Evolutionary conservation across 2,888 invertebrate genomes (phyloP).

Genomic region (Vesta saturnalis): DNA sequence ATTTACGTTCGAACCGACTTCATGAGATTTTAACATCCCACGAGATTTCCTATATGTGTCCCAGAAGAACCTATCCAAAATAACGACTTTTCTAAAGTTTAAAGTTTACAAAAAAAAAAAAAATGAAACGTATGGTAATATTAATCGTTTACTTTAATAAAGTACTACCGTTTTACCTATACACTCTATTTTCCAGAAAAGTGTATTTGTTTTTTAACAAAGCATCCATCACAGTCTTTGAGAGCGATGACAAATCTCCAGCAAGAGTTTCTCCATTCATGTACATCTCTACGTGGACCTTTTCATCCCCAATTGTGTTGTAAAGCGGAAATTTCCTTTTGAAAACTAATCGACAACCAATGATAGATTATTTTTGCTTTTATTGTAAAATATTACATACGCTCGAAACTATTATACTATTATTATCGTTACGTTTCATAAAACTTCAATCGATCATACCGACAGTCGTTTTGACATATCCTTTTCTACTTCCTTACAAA

Average conservation of each 20-base stretch:
- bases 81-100: constrained; percentile 8
- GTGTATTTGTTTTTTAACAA: background rate
- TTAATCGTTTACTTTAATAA: background rate
- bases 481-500: background rate
- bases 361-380: background rate
- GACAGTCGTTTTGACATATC: background rate
- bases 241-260: background rate
- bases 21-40: constrained; percentile 23
- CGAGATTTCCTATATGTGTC: constrained; percentile 4
- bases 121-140: no score
- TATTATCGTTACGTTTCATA: background rate
- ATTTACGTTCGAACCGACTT: constrained; percentile 33
- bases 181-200: no score
- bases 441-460: background rate
- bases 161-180: no score
- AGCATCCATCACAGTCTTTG: background rate
- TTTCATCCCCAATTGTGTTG: background rate
- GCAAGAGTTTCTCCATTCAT: background rate
- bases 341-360: constrained; percentile 1
- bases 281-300: background rate
- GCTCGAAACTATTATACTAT: background rate
- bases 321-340: background rate
- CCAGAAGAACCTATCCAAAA: background rate
- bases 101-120: no score
- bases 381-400: background rate